These are phyloP conservation scores for Cephalopachus bancanus DNA, from an alignment of 2,797 vertebrate species.

Conservation along the genomic window DNA sequence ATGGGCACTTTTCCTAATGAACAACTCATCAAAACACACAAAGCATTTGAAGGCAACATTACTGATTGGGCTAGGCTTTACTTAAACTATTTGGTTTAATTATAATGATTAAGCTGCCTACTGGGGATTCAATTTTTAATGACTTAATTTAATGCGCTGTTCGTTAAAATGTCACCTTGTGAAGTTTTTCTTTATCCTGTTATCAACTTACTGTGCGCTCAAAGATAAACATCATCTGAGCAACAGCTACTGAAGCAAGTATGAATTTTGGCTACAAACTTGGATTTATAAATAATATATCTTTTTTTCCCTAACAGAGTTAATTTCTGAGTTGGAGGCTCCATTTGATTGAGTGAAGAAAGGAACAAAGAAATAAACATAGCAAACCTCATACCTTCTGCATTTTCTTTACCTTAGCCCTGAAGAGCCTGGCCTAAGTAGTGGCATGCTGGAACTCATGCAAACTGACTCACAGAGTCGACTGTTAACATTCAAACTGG, in stretches of 20 bases:
- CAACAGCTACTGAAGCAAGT: not conserved
- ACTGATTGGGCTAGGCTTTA: conserved; percentile 71
- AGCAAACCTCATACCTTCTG: accelerated
- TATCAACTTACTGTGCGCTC: not conserved
- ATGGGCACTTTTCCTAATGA: conserved; percentile 66
- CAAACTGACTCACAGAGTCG: not conserved
- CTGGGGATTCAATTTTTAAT: conserved; percentile 81
- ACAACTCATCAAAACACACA: conserved; percentile 68
- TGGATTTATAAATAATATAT: not conserved
- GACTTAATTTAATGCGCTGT: conserved; percentile 78
- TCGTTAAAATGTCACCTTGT: conserved; percentile 78
- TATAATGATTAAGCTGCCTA: conserved; percentile 81
- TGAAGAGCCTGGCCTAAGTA: not conserved
- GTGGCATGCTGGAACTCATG: not conserved
- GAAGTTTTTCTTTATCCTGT: conserved; percentile 61
- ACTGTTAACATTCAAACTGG: not conserved
- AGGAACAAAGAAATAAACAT: not conserved
- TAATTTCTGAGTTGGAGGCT: not conserved
- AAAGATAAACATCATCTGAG: conserved; percentile 51
- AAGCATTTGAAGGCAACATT: conserved; percentile 69
- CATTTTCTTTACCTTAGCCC: not conserved
- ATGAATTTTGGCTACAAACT: not conserved
- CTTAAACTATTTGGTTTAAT: conserved; percentile 80
- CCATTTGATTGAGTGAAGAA: not conserved
- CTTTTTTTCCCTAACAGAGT: not conserved